Base-by-base conservation (phyloP, 1,140 invertebrate species). In the Heliothis subflexa region DNA sequence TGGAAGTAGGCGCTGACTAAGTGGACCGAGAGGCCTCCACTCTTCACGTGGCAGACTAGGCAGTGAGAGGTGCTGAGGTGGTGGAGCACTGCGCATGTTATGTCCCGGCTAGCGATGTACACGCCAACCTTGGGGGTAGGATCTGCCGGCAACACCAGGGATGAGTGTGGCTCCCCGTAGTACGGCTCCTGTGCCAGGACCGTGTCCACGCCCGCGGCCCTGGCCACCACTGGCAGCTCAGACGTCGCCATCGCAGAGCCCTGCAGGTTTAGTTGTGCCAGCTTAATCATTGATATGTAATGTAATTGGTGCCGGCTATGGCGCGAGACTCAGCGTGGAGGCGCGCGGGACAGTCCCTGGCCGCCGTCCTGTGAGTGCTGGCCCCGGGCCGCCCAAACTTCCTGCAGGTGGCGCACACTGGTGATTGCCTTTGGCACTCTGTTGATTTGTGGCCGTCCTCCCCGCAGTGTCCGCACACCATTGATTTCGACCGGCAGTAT, bases 121-220 rank as follows among this genome's bases (percentile, higher is more conserved):
- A 25, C 2, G 0, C 21, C 21, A 25, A 25, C 21, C 21, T 25
- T 25, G 21, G 21, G 21, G 21, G 21, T 2, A 25, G 21, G 21
- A 25, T 25, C 21, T 25, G 21, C 21, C 2, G 21, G 21, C 0
- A 25, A 25, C 21, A 25, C 0, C 21, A 25, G 0, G 21, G 21
- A 25, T 25, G 21, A 25, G 21, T 25, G 21, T 25, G 21, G 21
- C 21, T 25, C 21, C 2, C 75, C n/a, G 14, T 14, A 12, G 21
- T 71, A 49, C 28, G 68, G 81, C 47, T 85, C 83, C 59, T 82
- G 85, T 0, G 81, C 62, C 3, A 86, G 50, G 11, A 85, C 72
- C 0, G 82, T 12, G 9, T 83, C 79, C 0, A 86, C 59, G 0
- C 73, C 33, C n/a, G 52, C 25, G 2, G 85, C 76, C 0, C 16